Percentiles rank a stretch among this genome's conserved stretches.
These are phyloP conservation scores for Prorops nasuta DNA, from an alignment of 1,140 invertebrate species.

Conservation along the genomic window DNA sequence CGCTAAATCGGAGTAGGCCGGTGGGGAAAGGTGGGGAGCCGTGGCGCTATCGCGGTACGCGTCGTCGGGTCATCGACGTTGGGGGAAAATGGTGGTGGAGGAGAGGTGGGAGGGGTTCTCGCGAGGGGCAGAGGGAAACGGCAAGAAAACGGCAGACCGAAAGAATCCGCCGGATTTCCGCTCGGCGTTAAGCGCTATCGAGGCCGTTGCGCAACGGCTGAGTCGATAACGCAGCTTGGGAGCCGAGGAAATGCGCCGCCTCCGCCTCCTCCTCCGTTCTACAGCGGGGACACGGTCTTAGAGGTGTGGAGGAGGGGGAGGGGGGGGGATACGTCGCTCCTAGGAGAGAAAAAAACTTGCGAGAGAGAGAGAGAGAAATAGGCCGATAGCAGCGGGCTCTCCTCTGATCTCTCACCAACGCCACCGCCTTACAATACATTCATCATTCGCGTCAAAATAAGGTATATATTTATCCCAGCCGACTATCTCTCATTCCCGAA, in stretches of 20 bases:
- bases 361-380: conserved; percentile 12
- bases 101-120: neutral
- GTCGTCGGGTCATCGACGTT: neutral
- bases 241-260: conserved; percentile 17
- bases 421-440: too few relatives aligned
- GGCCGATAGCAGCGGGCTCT: too few relatives aligned
- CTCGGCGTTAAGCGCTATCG: conserved; percentile 37
- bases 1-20: too few relatives aligned
- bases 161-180: conserved; percentile 50
- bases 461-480: too few relatives aligned
- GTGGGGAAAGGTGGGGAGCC: neutral
- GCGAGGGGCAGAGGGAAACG: conserved; percentile 1
- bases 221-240: conserved; percentile 1
- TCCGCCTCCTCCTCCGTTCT: neutral
- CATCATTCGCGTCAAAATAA: too few relatives aligned
- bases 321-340: too few relatives aligned
- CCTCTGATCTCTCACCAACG: too few relatives aligned
- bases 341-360: conserved; percentile 4
- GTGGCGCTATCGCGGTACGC: neutral
- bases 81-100: neutral
- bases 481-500: too few relatives aligned
- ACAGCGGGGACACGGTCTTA: too few relatives aligned
- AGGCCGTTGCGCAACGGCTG: conserved; percentile 39
- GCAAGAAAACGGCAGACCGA: conserved; percentile 35
- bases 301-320: too few relatives aligned